Evolutionary conservation across 2,797 vertebrate species (phyloP).

Genomic region (Sebastolobus altivelis): DNA sequence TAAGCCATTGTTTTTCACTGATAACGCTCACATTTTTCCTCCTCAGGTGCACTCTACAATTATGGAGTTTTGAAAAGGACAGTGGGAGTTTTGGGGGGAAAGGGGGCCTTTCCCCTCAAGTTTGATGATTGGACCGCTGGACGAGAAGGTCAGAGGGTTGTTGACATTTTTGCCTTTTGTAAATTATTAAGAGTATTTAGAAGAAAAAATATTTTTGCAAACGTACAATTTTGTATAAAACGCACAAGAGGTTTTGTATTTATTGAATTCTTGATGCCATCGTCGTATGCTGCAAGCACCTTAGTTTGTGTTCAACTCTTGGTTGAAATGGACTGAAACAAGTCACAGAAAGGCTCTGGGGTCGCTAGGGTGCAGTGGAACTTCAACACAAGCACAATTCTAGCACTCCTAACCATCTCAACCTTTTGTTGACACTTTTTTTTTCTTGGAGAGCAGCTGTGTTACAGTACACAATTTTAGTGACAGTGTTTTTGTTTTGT

Average conservation of each 20-base stretch:
- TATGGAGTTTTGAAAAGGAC: slow-evolving; percentile 94
- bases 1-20: background rate
- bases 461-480: slow-evolving; percentile 5
- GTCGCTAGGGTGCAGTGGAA: slow-evolving; percentile 91
- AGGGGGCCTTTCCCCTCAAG: slow-evolving; percentile 90
- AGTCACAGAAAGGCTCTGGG: slow-evolving; percentile 70
- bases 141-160: slow-evolving; percentile 82
- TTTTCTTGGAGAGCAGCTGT: slow-evolving; percentile 37
- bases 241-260: slow-evolving; percentile 67
- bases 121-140: slow-evolving; percentile 82
- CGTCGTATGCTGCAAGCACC: slow-evolving; percentile 66
- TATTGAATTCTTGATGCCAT: slow-evolving; percentile 82
- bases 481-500: slow-evolving; percentile 31
- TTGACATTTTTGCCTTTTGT: slow-evolving; percentile 82
- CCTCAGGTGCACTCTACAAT: slow-evolving; percentile 92
- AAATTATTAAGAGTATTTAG: slow-evolving; percentile 67
- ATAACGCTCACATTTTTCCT: slow-evolving; percentile 14
- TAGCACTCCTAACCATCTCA: slow-evolving; percentile 80
- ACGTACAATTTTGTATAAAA: slow-evolving; percentile 77
- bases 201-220: slow-evolving; percentile 83
- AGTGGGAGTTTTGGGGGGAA: slow-evolving; percentile 79
- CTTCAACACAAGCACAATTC: slow-evolving; percentile 89
- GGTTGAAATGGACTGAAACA: slow-evolving; percentile 80
- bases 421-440: slow-evolving; percentile 33
- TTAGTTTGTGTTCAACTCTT: slow-evolving; percentile 57